Conservation (phyloP, 1,140 invertebrate species). For the Arion vulgaris region DNA sequence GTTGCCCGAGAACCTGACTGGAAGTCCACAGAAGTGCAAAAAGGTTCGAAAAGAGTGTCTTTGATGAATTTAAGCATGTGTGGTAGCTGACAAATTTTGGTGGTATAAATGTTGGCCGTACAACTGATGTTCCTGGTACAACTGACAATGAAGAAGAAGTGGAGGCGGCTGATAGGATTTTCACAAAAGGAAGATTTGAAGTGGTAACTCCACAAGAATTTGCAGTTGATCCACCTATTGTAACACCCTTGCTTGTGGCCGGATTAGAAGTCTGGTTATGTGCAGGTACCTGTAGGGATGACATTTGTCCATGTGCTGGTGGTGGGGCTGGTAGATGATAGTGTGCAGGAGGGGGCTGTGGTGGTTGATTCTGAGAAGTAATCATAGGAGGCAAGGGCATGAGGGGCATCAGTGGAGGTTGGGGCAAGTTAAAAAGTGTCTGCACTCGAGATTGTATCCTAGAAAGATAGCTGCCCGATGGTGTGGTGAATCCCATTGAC, state of each 20-base stretch:
- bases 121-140: not conserved
- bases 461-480: not conserved
- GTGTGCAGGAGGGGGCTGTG: slow-evolving; percentile 34
- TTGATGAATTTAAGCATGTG: not conserved
- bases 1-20: not conserved
- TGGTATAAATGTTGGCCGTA: not conserved
- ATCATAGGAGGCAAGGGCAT: not conserved
- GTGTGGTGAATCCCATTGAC: not conserved
- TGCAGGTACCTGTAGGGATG: slow-evolving; percentile 5
- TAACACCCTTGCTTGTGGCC: not conserved
- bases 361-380: slow-evolving; percentile 9
- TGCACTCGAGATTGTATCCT: not conserved
- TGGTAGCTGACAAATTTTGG: not conserved
- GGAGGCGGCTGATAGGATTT: not conserved
- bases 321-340: slow-evolving; percentile 17
- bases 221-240: not conserved
- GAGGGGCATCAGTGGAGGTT: not conserved
- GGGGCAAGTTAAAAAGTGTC: not conserved
- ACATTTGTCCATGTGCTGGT: not conserved
- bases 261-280: slow-evolving; percentile 5
- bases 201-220: not conserved
- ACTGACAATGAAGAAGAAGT: not conserved
- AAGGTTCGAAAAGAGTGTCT: not conserved
- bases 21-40: not conserved
- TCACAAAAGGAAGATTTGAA: not conserved